Evolutionary conservation across 2,113 vertebrate genomes (phyloP).

Genomic region (Piliocolobus tephrosceles): DNA sequence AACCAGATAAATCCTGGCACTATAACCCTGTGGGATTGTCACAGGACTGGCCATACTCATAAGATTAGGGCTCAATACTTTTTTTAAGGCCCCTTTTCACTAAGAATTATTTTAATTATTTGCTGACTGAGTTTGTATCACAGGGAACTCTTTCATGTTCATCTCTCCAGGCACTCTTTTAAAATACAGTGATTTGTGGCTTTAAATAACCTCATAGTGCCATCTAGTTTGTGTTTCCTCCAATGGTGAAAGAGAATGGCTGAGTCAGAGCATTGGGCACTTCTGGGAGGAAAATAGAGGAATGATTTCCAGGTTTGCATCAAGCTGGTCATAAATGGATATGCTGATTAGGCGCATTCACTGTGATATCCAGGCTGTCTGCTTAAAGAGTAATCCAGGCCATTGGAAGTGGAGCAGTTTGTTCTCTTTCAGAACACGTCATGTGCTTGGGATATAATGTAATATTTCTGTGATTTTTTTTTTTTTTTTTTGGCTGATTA

Average conservation of each 20-base stretch:
- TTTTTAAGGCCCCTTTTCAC: background rate
- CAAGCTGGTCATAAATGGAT: background rate
- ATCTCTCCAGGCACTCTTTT: conserved; percentile 14
- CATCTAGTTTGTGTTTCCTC: conserved; percentile 22
- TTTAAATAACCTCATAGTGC: conserved; percentile 32
- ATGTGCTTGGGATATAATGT: background rate
- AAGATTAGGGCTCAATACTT: background rate
- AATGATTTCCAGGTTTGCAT: conserved; percentile 17
- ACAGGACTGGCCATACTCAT: background rate
- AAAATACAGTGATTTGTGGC: background rate
- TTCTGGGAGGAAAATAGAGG: background rate
- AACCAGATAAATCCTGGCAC: background rate
- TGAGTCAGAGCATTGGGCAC: conserved; percentile 11
- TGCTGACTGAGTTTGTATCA: conserved; percentile 10
- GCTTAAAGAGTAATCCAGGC: background rate
- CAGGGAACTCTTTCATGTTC: background rate
- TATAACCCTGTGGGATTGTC: background rate
- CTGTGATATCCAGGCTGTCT: background rate
- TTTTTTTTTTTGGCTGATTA: background rate
- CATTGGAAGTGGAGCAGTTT: background rate
- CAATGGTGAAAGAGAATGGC: background rate
- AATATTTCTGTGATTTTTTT: background rate
- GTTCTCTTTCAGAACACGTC: background rate
- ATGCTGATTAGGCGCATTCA: conserved; percentile 8
- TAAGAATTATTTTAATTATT: conserved; percentile 34